Evolutionary conservation across 1,140 invertebrate species (phyloP).

Genomic region (Ridgeia piscesae): DNA sequence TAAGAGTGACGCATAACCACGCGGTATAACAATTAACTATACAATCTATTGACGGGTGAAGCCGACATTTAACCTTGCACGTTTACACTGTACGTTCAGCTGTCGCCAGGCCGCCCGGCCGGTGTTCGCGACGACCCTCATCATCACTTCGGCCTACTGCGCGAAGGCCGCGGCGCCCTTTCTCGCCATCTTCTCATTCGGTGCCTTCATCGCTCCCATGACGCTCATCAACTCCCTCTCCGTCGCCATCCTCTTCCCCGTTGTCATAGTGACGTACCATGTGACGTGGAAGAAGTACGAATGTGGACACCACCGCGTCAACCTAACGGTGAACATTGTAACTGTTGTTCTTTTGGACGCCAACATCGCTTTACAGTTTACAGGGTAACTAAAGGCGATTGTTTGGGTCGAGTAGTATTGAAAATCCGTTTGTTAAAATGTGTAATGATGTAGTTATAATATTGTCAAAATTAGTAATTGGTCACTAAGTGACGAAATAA

Average conservation of each 20-base stretch:
- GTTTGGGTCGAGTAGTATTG: no score
- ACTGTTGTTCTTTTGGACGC: no score
- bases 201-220: neutral
- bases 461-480: no score
- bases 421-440: no score
- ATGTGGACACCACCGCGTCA: neutral
- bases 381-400: no score
- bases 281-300: neutral
- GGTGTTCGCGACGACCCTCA: neutral
- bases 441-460: no score
- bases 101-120: neutral
- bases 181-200: neutral
- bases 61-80: neutral
- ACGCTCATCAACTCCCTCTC: neutral
- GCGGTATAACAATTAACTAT: neutral
- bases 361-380: no score
- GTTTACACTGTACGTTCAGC: neutral
- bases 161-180: neutral
- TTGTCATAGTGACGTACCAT: neutral
- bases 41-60: neutral
- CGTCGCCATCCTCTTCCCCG: neutral
- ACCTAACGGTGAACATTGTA: neutral
- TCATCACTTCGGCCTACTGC: neutral
- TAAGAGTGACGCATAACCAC: no score
- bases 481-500: no score